Evolutionary conservation across 2,113 vertebrate species (phyloP).

Genomic region (Ailurus styani): DNA sequence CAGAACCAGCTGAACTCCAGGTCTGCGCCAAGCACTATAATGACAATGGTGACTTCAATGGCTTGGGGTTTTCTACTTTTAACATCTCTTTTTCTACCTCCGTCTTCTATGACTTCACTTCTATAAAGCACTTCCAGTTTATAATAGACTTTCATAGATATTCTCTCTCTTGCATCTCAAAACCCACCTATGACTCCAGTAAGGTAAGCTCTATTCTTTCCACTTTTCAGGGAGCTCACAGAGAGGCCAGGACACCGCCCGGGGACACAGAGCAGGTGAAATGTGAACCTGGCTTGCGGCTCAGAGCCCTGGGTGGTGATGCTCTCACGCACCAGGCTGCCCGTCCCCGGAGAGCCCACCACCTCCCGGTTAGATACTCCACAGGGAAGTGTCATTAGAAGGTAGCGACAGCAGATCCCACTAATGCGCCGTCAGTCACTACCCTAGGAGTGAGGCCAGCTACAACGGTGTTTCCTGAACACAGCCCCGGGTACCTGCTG

Average conservation of each 20-base stretch:
- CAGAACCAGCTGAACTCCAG: background rate
- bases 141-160: background rate
- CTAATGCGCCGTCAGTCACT: fast-evolving
- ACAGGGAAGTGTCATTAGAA: background rate
- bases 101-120: background rate
- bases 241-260: background rate
- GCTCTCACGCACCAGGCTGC: background rate
- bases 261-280: background rate
- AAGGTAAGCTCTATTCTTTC: background rate
- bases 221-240: background rate
- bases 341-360: background rate
- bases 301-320: fast-evolving
- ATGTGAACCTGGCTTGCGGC: background rate
- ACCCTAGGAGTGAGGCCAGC: background rate
- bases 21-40: background rate
- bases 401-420: too few relatives aligned
- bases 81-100: background rate
- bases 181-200: background rate
- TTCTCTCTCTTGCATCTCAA: background rate
- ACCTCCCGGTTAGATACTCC: background rate
- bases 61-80: background rate
- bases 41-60: background rate
- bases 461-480: background rate
- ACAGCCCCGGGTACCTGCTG: slow-evolving; percentile 81
- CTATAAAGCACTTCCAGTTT: too few relatives aligned